Conservation (phyloP, 2,797 vertebrate genomes). For the Pyrrhura leucotis region DNA sequence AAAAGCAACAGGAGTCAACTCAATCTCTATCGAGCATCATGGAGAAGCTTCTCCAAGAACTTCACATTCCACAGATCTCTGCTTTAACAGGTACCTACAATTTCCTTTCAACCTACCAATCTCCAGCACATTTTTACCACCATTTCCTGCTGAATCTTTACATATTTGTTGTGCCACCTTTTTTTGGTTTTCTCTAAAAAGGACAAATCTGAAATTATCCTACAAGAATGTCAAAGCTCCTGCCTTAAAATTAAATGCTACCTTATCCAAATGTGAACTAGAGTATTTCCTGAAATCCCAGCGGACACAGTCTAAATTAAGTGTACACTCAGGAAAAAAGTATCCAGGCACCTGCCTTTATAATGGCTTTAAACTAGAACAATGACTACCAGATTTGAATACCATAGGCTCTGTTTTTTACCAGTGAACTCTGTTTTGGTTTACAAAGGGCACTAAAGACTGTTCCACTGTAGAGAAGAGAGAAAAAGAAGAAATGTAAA, state of each 20-base stretch:
- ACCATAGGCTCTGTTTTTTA: not conserved
- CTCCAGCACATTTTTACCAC: not conserved
- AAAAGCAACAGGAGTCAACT: not conserved
- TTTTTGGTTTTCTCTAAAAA: not conserved
- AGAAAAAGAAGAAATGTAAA: slow-evolving; percentile 8
- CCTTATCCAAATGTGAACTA: not conserved
- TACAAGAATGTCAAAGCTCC: not conserved
- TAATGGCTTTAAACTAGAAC: not conserved
- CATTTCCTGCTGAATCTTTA: not conserved
- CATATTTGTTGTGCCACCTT: not conserved
- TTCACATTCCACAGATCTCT: not conserved
- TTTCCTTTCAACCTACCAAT: not conserved
- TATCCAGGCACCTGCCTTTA: not conserved
- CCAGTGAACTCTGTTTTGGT: not conserved
- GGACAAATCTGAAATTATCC: not conserved
- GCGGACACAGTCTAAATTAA: not conserved
- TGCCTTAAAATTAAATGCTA: slow-evolving; percentile 9
- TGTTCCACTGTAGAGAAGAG: not conserved
- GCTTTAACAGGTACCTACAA: not conserved
- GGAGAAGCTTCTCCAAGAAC: not conserved
- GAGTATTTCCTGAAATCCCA: not conserved
- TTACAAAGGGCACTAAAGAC: not conserved
- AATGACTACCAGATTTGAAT: not conserved
- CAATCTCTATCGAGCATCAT: not conserved
- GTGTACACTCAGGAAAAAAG: not conserved